Conservation (phyloP, 1,140 invertebrate genomes). For the Coelopa frigida region DNA sequence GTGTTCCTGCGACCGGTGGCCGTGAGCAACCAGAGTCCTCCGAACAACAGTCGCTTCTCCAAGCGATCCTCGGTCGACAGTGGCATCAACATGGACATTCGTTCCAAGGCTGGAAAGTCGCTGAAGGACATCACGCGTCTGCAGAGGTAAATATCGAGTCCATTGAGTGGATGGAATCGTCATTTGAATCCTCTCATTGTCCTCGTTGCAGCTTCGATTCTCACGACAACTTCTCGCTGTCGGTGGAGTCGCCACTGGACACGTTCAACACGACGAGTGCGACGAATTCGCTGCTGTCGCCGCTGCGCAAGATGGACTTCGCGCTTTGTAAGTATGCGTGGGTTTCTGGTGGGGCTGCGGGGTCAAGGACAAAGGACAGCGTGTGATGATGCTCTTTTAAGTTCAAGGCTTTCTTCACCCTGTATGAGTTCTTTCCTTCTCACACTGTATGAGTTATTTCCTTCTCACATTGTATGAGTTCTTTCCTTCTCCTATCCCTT, state of each 20-base stretch:
- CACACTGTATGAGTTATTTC: background rate
- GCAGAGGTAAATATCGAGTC: conserved; percentile 46
- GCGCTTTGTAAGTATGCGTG: conserved; percentile 62
- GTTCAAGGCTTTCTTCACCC: no score
- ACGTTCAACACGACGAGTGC: conserved; percentile 19
- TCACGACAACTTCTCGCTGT: conserved; percentile 31
- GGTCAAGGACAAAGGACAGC: no score
- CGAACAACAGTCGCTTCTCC: conserved; percentile 49
- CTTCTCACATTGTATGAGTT: background rate
- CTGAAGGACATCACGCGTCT: conserved; percentile 39
- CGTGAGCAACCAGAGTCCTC: conserved; percentile 45
- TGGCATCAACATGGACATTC: conserved; percentile 66
- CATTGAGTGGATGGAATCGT: background rate
- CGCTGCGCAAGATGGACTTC: conserved; percentile 56
- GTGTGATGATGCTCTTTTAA: no score
- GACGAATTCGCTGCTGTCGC: conserved; percentile 33
- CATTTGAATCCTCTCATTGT: background rate
- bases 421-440: conserved; percentile 1
- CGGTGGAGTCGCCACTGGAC: conserved; percentile 46
- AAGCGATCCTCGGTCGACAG: conserved; percentile 79
- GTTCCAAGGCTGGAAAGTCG: conserved; percentile 32
- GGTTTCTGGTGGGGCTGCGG: no score
- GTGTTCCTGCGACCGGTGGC: conserved; percentile 57
- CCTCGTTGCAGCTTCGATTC: conserved; percentile 25
- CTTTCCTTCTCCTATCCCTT: conserved; percentile 5